A percentile compares a stretch with the other conserved stretches of the same genome.
Conservation (phyloP, 2,888 invertebrate species). For the Antheraea assamensis region DNA sequence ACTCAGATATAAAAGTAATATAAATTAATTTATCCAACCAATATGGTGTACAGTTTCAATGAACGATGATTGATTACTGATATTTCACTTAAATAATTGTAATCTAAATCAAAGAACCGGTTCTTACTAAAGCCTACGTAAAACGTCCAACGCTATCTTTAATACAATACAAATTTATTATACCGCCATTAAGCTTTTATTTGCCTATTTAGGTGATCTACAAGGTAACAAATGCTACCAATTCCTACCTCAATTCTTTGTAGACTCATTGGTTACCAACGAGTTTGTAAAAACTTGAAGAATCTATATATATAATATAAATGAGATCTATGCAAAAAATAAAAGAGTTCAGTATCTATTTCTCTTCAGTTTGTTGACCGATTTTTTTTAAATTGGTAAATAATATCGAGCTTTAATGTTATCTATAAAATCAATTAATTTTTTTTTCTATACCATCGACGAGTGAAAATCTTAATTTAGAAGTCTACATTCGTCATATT, state of each 20-base stretch:
- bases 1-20: neutral
- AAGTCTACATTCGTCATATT: no score
- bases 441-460: no score
- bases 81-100: neutral
- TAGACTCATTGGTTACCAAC: neutral
- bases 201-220: neutral
- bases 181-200: constrained; percentile 8
- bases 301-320: neutral
- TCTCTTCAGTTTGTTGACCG: no score
- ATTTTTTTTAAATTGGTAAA: no score
- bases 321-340: no score
- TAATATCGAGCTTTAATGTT: neutral
- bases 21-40: neutral
- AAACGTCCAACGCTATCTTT: neutral
- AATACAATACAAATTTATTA: neutral
- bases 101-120: neutral
- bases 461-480: no score
- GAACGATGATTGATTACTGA: neutral
- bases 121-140: neutral
- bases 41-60: neutral
- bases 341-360: no score
- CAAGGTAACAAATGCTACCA: neutral
- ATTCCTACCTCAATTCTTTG: neutral
- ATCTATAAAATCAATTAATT: neutral
- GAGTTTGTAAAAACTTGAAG: neutral